Percentiles rank a stretch among this genome's conserved stretches.
Evolutionary conservation across 2,113 vertebrate genomes (phyloP).

Genomic region (Sterrhoptilus dennistouni): DNA sequence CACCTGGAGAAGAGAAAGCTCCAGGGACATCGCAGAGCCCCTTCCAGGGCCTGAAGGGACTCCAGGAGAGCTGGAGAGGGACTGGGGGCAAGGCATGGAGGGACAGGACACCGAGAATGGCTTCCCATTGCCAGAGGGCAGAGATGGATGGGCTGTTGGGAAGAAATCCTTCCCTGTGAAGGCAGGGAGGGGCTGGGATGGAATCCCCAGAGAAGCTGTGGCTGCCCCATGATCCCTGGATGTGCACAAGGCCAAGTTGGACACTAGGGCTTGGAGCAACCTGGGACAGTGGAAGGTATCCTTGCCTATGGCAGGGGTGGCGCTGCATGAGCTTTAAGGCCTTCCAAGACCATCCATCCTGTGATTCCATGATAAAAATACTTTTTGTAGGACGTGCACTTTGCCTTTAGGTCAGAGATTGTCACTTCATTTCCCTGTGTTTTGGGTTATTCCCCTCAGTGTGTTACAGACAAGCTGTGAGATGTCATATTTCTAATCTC

Average conservation of each 20-base stretch:
- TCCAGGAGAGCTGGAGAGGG: background rate
- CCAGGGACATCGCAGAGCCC: background rate
- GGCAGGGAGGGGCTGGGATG: rapidly evolving
- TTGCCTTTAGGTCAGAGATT: background rate
- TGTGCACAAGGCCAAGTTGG: rapidly evolving
- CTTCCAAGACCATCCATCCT: background rate
- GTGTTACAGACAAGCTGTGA: rapidly evolving
- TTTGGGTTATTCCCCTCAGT: background rate
- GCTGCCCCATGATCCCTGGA: background rate
- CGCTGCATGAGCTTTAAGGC: rapidly evolving
- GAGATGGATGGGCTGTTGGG: rapidly evolving
- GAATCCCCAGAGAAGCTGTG: background rate
- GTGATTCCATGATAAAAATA: background rate
- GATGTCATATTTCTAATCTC: background rate
- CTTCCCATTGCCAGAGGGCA: background rate
- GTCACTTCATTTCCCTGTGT: background rate
- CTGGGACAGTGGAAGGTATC: background rate
- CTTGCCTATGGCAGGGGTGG: background rate
- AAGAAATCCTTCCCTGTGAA: rapidly evolving
- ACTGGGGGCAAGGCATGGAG: background rate
- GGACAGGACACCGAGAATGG: background rate
- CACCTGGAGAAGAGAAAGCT: background rate
- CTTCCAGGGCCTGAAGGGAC: background rate
- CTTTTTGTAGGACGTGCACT: background rate
- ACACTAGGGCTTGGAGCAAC: rapidly evolving